phyloP scores from a whole-genome alignment of 2,797 vertebrate genomes.

The Varecia variegata region DNA sequence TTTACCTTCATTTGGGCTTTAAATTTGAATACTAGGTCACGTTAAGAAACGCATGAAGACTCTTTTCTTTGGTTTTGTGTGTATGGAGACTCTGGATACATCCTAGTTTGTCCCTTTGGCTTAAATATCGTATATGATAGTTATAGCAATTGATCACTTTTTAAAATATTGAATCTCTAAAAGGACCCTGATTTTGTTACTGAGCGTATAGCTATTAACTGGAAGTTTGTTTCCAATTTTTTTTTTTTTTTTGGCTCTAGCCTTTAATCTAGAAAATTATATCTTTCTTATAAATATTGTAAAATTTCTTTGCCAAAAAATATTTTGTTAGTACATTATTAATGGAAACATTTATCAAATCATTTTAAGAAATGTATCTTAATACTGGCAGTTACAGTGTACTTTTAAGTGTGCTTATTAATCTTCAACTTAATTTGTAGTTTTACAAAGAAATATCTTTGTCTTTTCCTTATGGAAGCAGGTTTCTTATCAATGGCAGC shows the following conservation, averaged over 20 bases:
- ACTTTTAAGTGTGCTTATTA: conserved; percentile 55
- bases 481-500: not conserved
- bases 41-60: conserved; percentile 79
- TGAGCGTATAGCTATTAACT: not conserved
- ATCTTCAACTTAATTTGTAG: conserved; percentile 58
- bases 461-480: conserved; percentile 66
- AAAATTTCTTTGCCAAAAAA: not conserved
- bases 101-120: conserved; percentile 21
- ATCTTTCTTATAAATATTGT: not conserved
- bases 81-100: conserved; percentile 64
- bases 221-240: not conserved
- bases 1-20: conserved; percentile 46
- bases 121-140: conserved; percentile 31
- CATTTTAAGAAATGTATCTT: not conserved
- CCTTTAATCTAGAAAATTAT: not conserved
- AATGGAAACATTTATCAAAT: not conserved
- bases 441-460: conserved; percentile 61
- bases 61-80: conserved; percentile 68
- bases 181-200: conserved; percentile 58
- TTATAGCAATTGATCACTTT: not conserved
- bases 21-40: conserved; percentile 60
- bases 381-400: conserved; percentile 47
- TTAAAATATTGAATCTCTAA: conserved; percentile 41
- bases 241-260: not conserved
- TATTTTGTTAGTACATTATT: not conserved